Evolutionary conservation across 2,888 invertebrate genomes (phyloP), one percentile per base, ranked within the genome.

Genomic region (Sericinus montela): DNA sequence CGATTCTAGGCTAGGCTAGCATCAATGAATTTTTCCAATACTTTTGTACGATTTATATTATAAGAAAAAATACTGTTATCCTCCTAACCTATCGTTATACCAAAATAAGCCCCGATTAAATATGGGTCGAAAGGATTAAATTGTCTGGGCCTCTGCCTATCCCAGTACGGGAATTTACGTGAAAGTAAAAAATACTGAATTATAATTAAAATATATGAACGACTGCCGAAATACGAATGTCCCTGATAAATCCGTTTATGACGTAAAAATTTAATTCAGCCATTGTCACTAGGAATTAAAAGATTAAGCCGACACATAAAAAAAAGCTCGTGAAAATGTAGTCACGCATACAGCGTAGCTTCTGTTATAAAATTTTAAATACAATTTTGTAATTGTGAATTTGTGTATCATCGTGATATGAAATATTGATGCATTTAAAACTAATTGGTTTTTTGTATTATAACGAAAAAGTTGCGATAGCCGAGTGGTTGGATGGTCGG

Each of bases 231-330:
- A 40, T 29, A 41, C 40, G 19, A 41, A 47, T 41, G 35, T 30
- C 19, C 14, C 23, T 13, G 15, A 9, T 36, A 43, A 43, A 43
- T 37, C 34, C 32, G 11, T 43, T 32, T 14, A 37, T 32, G 30
- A 32, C 37, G 15, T 10, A 38, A 37, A 32, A 42, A 43, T 32
- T 30, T 16, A 48, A 38, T 32, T 38, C 43, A 25, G 32, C 28
- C 48, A 43, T 49, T 43, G 44, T 49, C 49, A 49, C 34, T 35
- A 39, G 29, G 44, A 40, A 49, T 49, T 49, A 49, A 49, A 39
- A 44, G 49, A 49, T 49, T 49, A 49, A 4, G 43, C 10, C 7
- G 25, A 46, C 32, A 39, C 16, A 45, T 34, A 40, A 45, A n/a
- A 32, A 23, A 35, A 28, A 34, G 44, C 37, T 25, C 23, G 25